phyloP scores from a whole-genome alignment of 2,888 invertebrate genomes.

The Cephus rjabovi region DNA sequence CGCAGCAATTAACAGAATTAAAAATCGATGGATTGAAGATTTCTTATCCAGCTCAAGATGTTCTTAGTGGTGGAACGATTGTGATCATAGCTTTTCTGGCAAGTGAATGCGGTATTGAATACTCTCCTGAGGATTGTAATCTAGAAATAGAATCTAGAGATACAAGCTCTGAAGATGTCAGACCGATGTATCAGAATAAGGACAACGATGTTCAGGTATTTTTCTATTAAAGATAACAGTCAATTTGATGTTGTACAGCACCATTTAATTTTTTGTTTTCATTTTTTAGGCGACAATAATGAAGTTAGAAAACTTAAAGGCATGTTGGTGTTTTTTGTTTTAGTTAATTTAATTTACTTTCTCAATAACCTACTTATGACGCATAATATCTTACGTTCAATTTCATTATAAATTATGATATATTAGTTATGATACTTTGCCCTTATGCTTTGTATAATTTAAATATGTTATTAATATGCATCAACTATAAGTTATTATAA shows the following conservation, averaged over 20 bases:
- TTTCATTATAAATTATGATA: not conserved
- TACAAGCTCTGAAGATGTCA: constrained; percentile 36
- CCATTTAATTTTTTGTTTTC: constrained; percentile 34
- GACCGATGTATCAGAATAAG: constrained; percentile 40
- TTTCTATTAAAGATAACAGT: not conserved
- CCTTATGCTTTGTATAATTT: too few species aligned
- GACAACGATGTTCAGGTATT: constrained; percentile 55
- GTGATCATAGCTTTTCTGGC: constrained; percentile 68
- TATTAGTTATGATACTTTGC: too few species aligned
- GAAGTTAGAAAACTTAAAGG: constrained; percentile 73
- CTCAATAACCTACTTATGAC: not conserved
- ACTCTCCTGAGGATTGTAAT: constrained; percentile 64
- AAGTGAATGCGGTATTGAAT: constrained; percentile 68
- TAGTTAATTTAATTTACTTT: constrained; percentile 35
- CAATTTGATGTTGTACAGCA: constrained; percentile 27
- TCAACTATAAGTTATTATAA: not conserved
- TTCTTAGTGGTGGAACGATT: constrained; percentile 72
- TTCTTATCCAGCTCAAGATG: constrained; percentile 75
- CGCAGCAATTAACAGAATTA: constrained; percentile 73
- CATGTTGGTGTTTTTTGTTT: constrained; percentile 68
- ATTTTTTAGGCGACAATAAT: constrained; percentile 71
- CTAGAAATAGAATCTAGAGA: constrained; percentile 56
- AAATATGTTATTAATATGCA: not conserved
- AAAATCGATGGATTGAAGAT: constrained; percentile 74
- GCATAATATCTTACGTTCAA: not conserved